Conservation (phyloP, 2,113 vertebrate genomes). For the Tretioscincus oriximinensis region DNA sequence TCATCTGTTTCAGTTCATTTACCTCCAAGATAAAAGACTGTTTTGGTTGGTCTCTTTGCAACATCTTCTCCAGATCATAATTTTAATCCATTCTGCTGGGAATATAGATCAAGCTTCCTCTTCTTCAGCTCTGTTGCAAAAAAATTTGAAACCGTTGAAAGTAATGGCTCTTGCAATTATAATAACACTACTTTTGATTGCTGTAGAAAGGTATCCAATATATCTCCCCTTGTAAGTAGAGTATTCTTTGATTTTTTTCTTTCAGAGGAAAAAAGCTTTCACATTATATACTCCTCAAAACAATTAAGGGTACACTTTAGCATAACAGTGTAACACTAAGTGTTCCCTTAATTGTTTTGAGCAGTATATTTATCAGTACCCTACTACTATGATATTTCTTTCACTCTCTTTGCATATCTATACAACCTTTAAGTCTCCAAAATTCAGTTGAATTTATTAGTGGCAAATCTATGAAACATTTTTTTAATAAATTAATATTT, state of each 20-base stretch:
- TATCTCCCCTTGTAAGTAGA: not conserved
- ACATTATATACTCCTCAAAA: too few relatives aligned
- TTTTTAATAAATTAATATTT: conserved; percentile 13
- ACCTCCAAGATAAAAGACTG: conserved; percentile 59
- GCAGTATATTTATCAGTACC: too few relatives aligned
- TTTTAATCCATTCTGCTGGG: conserved; percentile 57
- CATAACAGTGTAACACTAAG: too few relatives aligned
- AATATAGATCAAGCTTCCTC: conserved; percentile 6
- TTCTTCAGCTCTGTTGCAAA: not conserved
- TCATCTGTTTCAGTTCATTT: conserved; percentile 72
- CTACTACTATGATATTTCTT: not conserved
- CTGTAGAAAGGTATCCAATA: not conserved
- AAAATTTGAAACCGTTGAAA: conserved; percentile 30
- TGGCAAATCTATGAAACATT: not conserved
- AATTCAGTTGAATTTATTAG: not conserved
- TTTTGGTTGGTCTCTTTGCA: conserved; percentile 43
- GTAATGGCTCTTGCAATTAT: not conserved
- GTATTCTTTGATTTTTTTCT: not conserved
- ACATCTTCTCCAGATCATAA: conserved; percentile 46
- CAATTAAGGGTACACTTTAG: too few relatives aligned
- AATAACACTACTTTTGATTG: not conserved
- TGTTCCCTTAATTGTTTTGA: too few relatives aligned
- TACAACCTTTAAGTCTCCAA: not conserved
- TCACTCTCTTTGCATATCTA: not conserved
- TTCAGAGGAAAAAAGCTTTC: not conserved